Evolutionary conservation across 2,113 vertebrate genomes (phyloP).

Genomic region (Campylomormyrus numenius): DNA sequence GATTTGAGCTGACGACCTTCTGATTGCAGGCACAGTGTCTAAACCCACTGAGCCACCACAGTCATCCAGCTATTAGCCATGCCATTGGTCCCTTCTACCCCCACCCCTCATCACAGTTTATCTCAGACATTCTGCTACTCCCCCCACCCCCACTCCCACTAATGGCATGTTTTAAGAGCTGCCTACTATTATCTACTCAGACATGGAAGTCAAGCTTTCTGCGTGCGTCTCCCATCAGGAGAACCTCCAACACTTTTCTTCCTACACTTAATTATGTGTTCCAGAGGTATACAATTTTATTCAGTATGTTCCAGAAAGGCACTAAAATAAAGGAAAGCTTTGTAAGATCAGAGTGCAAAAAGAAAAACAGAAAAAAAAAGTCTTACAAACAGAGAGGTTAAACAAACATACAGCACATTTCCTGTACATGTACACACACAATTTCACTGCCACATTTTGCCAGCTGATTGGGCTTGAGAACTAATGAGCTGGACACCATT

Average conservation of each 20-base stretch:
- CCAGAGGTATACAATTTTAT: constrained; percentile 65
- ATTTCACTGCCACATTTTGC: constrained; percentile 26
- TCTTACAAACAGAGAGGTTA: constrained; percentile 27
- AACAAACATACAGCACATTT: constrained; percentile 29
- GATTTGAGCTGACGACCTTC: not conserved
- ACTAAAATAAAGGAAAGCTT: constrained; percentile 64
- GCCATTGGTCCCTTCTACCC: not conserved
- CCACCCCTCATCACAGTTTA: not conserved
- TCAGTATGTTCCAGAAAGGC: constrained; percentile 67
- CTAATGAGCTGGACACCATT: constrained; percentile 15
- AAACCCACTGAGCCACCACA: not conserved
- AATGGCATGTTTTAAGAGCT: not conserved
- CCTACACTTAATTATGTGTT: constrained; percentile 3
- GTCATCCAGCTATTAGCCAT: not conserved
- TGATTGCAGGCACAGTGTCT: not conserved
- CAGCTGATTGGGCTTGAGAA: constrained; percentile 22
- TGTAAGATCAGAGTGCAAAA: constrained; percentile 24
- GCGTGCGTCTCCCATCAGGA: not conserved
- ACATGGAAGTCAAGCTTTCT: not conserved
- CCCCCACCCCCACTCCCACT: not conserved
- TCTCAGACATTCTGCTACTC: not conserved
- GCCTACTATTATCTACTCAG: not conserved
- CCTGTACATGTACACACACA: constrained; percentile 29
- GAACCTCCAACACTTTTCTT: not conserved
- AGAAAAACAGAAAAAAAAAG: constrained; percentile 12